Evolutionary conservation across 2,797 vertebrate species (phyloP).

Genomic region (Pteronotus mesoamericanus): DNA sequence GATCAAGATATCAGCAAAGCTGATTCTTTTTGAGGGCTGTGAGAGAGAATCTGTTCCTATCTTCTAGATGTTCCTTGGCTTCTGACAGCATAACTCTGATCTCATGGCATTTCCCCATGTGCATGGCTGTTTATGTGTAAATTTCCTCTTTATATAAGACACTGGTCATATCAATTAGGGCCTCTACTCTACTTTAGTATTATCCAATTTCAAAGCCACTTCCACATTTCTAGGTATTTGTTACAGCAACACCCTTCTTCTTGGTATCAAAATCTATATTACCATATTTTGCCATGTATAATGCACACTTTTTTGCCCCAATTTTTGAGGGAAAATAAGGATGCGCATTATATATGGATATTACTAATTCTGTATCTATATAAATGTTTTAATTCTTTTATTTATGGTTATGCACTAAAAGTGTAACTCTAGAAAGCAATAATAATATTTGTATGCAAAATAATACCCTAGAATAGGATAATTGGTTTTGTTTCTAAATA

Average conservation of each 20-base stretch:
- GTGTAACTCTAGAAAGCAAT: too few relatives aligned
- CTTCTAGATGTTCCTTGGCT: not conserved
- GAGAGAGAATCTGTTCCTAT: not conserved
- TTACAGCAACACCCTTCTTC: not conserved
- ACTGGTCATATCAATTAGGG: not conserved
- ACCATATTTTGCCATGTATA: too few relatives aligned
- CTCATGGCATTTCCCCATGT: not conserved
- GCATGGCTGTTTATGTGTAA: not conserved
- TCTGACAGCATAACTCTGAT: not conserved
- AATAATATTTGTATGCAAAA: too few relatives aligned
- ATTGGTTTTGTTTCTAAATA: too few relatives aligned
- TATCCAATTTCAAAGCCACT: not conserved
- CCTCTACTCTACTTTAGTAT: not conserved
- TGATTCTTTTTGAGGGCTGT: not conserved
- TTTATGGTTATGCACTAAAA: too few relatives aligned
- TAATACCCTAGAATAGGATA: too few relatives aligned
- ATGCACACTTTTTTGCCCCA: too few relatives aligned
- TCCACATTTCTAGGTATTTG: not conserved
- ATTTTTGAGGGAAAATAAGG: too few relatives aligned
- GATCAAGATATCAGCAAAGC: not conserved
- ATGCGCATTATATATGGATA: too few relatives aligned
- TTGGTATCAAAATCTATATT: not conserved
- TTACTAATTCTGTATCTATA: too few relatives aligned
- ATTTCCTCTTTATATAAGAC: not conserved
- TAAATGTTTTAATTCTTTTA: too few relatives aligned